Evolutionary conservation across 2,888 invertebrate species (phyloP).

Genomic region (Troides oblongomaculatus): DNA sequence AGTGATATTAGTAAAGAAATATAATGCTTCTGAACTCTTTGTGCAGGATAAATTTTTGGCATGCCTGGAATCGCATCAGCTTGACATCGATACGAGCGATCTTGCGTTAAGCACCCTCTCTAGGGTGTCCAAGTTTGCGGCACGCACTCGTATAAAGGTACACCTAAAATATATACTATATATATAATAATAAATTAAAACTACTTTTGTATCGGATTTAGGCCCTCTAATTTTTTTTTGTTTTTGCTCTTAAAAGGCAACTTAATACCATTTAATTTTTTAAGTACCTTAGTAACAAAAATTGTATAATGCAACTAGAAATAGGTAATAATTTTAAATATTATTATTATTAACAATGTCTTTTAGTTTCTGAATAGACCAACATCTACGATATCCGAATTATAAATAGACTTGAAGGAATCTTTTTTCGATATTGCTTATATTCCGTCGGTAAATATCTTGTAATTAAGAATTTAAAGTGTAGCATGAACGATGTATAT

Average conservation of each 20-base stretch:
- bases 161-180: neutral
- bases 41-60: constrained; percentile 89
- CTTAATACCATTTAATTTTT: too few species aligned
- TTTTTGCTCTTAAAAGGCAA: too few species aligned
- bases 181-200: neutral
- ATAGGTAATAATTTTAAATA: too few species aligned
- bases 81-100: constrained; percentile 94
- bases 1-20: neutral
- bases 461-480: constrained; percentile 10
- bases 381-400: too few species aligned
- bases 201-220: constrained; percentile 1
- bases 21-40: neutral
- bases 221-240: too few species aligned
- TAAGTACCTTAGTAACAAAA: too few species aligned
- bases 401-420: too few species aligned
- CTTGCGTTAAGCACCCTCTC: constrained; percentile 92
- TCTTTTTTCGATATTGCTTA: too few species aligned
- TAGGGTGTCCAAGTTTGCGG: constrained; percentile 94
- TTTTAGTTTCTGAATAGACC: too few species aligned
- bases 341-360: too few species aligned
- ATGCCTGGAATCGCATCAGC: constrained; percentile 87
- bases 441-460: neutral
- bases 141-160: constrained; percentile 89
- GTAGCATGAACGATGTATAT: constrained; percentile 32
- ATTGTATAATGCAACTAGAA: too few species aligned